A percentile compares a stretch with the other conserved stretches of the same genome.
Conservation (phyloP, 2,888 invertebrate genomes). For the Spialia ferax region DNA sequence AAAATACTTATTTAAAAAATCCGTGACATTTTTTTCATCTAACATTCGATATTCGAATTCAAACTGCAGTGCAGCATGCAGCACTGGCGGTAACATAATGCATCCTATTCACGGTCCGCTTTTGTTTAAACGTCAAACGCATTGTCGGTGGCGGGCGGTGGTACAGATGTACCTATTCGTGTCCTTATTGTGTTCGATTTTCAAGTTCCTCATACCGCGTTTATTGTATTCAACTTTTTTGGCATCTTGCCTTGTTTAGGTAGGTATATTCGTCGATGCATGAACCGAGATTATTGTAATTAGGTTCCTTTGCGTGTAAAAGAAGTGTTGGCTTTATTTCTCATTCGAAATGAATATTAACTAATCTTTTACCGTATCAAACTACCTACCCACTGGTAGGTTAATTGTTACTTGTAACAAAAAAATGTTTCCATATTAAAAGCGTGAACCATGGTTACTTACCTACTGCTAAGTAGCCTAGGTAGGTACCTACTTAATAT, state of each 20-base stretch:
- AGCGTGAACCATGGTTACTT: no score
- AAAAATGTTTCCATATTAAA: no score
- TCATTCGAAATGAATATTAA: slow-evolving; percentile 5
- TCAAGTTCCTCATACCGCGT: slow-evolving; percentile 30
- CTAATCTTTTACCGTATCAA: background rate
- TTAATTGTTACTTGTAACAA: no score
- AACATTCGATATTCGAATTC: slow-evolving; percentile 35
- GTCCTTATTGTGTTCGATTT: slow-evolving; percentile 32
- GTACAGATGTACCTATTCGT: slow-evolving; percentile 38
- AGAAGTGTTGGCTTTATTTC: slow-evolving; percentile 17
- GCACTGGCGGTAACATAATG: slow-evolving; percentile 38
- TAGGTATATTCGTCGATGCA: slow-evolving; percentile 21
- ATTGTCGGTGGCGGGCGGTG: slow-evolving; percentile 36
- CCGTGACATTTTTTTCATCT: slow-evolving; percentile 30
- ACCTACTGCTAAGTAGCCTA: no score
- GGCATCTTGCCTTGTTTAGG: slow-evolving; percentile 17
- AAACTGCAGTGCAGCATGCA: slow-evolving; percentile 26
- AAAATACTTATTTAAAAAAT: slow-evolving; percentile 20
- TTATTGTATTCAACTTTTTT: slow-evolving; percentile 28
- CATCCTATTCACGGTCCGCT: slow-evolving; percentile 34
- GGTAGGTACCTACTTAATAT: no score
- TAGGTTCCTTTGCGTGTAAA: slow-evolving; percentile 21
- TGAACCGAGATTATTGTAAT: slow-evolving; percentile 29
- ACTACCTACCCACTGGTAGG: no score
- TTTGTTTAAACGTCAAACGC: slow-evolving; percentile 37